Conservation (phyloP, 2,797 vertebrate species). For the Pseudopleuronectes americanus region DNA sequence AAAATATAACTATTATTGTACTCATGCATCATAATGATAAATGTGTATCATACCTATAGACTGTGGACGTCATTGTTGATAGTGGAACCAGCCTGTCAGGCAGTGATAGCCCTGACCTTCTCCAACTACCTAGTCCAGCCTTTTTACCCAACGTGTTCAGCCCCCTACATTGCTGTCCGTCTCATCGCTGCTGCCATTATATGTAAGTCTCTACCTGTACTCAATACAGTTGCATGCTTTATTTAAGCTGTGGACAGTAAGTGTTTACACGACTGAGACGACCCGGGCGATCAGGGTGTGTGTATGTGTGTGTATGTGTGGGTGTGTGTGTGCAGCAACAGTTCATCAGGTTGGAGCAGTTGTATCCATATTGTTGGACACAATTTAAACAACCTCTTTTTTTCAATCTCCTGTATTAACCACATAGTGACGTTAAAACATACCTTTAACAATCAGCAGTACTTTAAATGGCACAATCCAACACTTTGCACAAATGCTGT, state of each 20-base stretch:
- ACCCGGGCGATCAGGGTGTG: neutral
- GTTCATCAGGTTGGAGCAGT: too few species aligned
- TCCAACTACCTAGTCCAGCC: slow-evolving; percentile 86
- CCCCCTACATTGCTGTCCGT: slow-evolving; percentile 81
- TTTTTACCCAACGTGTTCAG: slow-evolving; percentile 81
- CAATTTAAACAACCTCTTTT: too few species aligned
- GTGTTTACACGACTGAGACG: too few species aligned
- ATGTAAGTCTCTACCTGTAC: slow-evolving; percentile 69
- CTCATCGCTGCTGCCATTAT: slow-evolving; percentile 85
- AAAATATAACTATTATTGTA: neutral
- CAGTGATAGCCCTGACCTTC: slow-evolving; percentile 87
- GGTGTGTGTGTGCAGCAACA: too few species aligned
- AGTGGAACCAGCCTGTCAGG: slow-evolving; percentile 87
- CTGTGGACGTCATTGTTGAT: slow-evolving; percentile 87
- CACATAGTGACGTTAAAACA: too few species aligned
- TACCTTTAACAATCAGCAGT: too few species aligned
- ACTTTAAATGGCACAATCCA: too few species aligned
- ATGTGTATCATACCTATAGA: slow-evolving; percentile 40
- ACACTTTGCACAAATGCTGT: too few species aligned
- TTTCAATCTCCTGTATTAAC: too few species aligned
- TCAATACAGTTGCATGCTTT: neutral
- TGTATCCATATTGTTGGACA: too few species aligned
- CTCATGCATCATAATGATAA: neutral
- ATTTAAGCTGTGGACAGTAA: neutral
- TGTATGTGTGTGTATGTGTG: neutral